Evolutionary conservation across 1,140 invertebrate genomes (phyloP).

Genomic region (Trypoxylus dichotomus): DNA sequence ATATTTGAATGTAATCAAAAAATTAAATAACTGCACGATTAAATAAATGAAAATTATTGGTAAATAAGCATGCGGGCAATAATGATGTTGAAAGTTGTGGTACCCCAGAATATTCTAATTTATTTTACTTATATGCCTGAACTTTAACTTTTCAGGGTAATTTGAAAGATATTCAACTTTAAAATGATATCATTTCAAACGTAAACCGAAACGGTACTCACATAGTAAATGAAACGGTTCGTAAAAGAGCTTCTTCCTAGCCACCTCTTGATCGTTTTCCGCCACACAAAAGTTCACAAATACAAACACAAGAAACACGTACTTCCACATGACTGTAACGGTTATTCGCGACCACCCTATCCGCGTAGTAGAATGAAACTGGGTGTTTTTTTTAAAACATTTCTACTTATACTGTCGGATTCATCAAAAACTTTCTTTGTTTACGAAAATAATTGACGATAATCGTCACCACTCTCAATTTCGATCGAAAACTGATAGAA

Average conservation of each 20-base stretch:
- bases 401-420: not conserved
- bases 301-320: conserved; percentile 6
- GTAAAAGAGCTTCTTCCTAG: not conserved
- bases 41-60: too few relatives aligned
- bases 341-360: not conserved
- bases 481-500: conserved; percentile 5
- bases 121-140: too few relatives aligned
- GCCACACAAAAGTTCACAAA: not conserved
- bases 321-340: not conserved
- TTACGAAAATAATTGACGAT: conserved; percentile 17
- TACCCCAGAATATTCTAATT: too few relatives aligned
- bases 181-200: too few relatives aligned
- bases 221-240: conserved; percentile 12
- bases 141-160: too few relatives aligned
- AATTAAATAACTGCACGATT: too few relatives aligned
- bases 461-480: not conserved
- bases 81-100: too few relatives aligned
- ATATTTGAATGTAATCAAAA: too few relatives aligned
- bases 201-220: not conserved
- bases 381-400: conserved; percentile 6
- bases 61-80: too few relatives aligned
- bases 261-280: not conserved
- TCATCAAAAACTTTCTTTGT: conserved; percentile 9
- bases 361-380: not conserved
- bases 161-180: not conserved